Evolutionary conservation across 2,888 invertebrate genomes (phyloP), one percentile per base, ranked within the genome.

Genomic region (Norana najaformis): DNA sequence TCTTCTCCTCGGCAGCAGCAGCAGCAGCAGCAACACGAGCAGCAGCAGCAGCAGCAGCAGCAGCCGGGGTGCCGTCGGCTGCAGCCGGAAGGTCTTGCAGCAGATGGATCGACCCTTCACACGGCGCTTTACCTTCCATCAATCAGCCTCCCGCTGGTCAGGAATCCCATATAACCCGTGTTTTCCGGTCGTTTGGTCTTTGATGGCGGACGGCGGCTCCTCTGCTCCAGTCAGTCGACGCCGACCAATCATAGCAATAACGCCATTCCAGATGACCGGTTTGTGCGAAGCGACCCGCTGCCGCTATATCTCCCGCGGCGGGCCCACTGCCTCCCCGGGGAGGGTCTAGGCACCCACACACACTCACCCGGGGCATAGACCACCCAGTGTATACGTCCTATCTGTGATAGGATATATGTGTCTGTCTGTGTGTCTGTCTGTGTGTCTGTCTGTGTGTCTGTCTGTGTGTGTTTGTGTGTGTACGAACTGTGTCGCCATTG

Each of bases 61-160:
- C 13, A 18, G 41, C 13, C 3, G 53, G 30, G 53, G 53, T 53
- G 53, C 53, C 53, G 23, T 30, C 30, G 53, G 53, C 53, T 53
- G 53, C 53, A 53, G 53, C 53, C 53, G 53, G 53, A 53, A 30
- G 53, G 53, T 53, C 53, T 53, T 53, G 34, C 34, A 83, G 35
- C 83, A 83, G 83, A 83, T 83, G 83, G 83, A 83, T 83, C 83
- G 83, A 83, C 83, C 83, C 83, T 83, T 83, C 83, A 83, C 83
- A 83, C 83, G 83, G 35, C 34, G 83, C 83, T 83, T 36, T 83
- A 34, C 34, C 83, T 34, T 83, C 83, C 83, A 83, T 83, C 83
- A 83, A 83, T 83, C 83, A 83, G 83, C 83, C 30, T 83, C 83
- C 83, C 83, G 83, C 83, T 34, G 83, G 83, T 83, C 83, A 83